Conservation (phyloP, 2,888 invertebrate genomes). For the Rhimphoctona megacephalus region DNA sequence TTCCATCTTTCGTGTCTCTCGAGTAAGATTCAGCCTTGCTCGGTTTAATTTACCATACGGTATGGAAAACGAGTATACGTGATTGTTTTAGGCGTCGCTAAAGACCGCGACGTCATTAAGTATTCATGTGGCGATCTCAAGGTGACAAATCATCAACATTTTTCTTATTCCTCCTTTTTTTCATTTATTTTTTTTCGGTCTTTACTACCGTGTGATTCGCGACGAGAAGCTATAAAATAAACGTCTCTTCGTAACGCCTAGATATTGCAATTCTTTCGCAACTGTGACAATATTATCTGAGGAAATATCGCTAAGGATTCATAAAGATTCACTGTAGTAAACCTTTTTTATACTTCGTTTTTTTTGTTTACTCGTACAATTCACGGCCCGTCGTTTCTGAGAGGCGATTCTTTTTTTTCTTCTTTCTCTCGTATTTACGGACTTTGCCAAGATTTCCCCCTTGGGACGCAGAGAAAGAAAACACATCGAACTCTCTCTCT, state of each 20-base stretch:
- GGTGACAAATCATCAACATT: conserved; percentile 18
- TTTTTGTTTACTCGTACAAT: conserved; percentile 48
- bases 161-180: background rate
- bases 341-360: conserved; percentile 1
- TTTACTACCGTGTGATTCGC: background rate
- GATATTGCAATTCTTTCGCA: conserved; percentile 45
- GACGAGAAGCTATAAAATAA: conserved; percentile 8
- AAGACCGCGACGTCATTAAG: conserved; percentile 20
- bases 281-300: conserved; percentile 47
- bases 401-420: conserved; percentile 13
- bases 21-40: conserved; percentile 42
- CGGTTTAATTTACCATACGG: conserved; percentile 44
- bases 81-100: conserved; percentile 20
- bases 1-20: conserved; percentile 11
- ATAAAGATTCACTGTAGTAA: conserved; percentile 27
- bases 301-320: conserved; percentile 43
- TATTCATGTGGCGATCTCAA: conserved; percentile 26
- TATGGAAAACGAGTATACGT: conserved; percentile 5
- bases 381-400: conserved; percentile 29
- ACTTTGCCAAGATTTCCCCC: conserved; percentile 43
- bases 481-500: background rate
- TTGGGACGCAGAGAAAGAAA: conserved; percentile 16
- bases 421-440: conserved; percentile 16
- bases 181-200: background rate
- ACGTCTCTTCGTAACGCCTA: background rate